Base-by-base conservation (phyloP, 2,888 invertebrate species). In the Lutraria lutraria region DNA sequence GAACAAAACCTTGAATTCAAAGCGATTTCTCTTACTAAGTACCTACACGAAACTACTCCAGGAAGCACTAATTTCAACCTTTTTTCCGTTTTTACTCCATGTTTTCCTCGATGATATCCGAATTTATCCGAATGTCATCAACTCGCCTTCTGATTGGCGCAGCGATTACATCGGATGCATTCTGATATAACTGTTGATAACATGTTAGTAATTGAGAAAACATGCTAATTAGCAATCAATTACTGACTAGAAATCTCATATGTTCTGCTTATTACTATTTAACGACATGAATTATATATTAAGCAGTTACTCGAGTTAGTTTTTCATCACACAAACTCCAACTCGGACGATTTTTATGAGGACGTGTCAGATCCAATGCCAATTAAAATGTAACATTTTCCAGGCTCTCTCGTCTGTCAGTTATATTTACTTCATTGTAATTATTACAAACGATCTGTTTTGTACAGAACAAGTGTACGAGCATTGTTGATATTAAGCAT, bases 381-480 rank as follows among this genome's bases (percentile, higher is more conserved):
- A 68, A 84, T 29, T 53, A 54, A 53, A 76, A 72, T 31, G 76
- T 54, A 76, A 84, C 54, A 72, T 53, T 76, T 54, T 53, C 52
- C 72, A 34, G 31, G 25, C 29, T n/a, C 85, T 31, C 25, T 0
- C 31, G 34, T 19, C 25, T 85, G 85, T 85, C 85, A 60, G 80
- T 34, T 53, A 60, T 85, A 54, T 85, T 85, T 80, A 85, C 56
- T 60, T 80, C 54, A 56, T 79, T 43, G 54, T 85, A 54, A 31
- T 43, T 79, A 80, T 85, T 79, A 80, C 80, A 85, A 85, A 60
- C 12, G 31, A n/a, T 56, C 60, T 79, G 79, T 53, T 80, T 79
- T 21, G 21, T 52, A 54, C 53, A 53, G 84, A 6, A 53, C 53
- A 84, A 53, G n/a, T 54, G 1, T 29, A 25, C 53, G 52, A 76